These are phyloP conservation scores for Xanthorhoe designata DNA, from an alignment of 2,888 invertebrate genomes.

Conservation along the genomic window DNA sequence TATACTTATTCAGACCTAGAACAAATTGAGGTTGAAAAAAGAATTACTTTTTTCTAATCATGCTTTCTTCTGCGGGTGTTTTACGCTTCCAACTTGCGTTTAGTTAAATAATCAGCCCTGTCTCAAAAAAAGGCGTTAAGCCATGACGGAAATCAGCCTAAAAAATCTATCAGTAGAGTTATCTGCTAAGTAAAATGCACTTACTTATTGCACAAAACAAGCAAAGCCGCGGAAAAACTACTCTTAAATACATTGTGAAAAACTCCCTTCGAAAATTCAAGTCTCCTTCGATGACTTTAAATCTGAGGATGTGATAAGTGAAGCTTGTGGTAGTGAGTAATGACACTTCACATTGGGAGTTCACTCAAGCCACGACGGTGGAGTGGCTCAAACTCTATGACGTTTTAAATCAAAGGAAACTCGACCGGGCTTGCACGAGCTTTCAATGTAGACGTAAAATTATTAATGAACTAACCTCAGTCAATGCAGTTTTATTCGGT, in stretches of 20 bases:
- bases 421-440: background rate
- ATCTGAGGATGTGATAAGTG: constrained; percentile 18
- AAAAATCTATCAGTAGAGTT: too few relatives aligned
- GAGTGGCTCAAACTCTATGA: constrained; percentile 16
- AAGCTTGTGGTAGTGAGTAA: constrained; percentile 17
- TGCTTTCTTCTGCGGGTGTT: too few relatives aligned
- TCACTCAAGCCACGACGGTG: constrained; percentile 15
- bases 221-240: too few relatives aligned
- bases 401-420: constrained; percentile 13
- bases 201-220: too few relatives aligned
- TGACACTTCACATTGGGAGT: constrained; percentile 22
- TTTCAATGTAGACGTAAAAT: background rate
- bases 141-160: too few relatives aligned
- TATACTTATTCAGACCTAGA: too few relatives aligned
- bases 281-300: constrained; percentile 9
- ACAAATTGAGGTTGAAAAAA: too few relatives aligned
- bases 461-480: background rate
- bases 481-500: background rate
- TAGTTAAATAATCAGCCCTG: too few relatives aligned
- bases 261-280: background rate
- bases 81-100: too few relatives aligned
- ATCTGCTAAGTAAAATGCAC: too few relatives aligned
- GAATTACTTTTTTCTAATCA: too few relatives aligned
- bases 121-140: too few relatives aligned
- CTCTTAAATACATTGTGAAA: background rate